phyloP scores from a whole-genome alignment of 2,888 invertebrate genomes.

The Elegia similella region DNA sequence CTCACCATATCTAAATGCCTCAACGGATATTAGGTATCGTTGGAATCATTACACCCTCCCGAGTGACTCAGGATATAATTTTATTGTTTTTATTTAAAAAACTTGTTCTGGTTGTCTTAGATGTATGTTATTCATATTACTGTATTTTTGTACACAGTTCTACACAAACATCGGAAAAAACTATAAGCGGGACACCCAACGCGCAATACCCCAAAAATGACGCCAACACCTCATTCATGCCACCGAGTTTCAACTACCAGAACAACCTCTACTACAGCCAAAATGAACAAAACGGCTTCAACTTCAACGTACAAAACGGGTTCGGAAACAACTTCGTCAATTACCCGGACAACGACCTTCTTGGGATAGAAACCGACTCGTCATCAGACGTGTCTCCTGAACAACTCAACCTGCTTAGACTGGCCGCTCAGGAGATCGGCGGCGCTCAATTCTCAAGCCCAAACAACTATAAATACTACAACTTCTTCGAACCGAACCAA shows the following conservation, averaged over 20 bases:
- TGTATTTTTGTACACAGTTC: slow-evolving; percentile 47
- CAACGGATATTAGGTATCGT: too few relatives aligned
- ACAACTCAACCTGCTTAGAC: slow-evolving; percentile 68
- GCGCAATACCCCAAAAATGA: slow-evolving; percentile 59
- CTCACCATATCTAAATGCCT: too few relatives aligned
- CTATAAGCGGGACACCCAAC: slow-evolving; percentile 48
- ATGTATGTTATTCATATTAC: too few relatives aligned
- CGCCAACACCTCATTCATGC: slow-evolving; percentile 46
- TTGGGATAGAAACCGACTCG: slow-evolving; percentile 58
- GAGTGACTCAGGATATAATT: too few relatives aligned
- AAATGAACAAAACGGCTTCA: slow-evolving; percentile 60
- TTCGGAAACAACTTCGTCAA: slow-evolving; percentile 61
- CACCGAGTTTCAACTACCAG: slow-evolving; percentile 56
- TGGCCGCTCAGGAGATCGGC: slow-evolving; percentile 77
- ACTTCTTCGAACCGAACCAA: slow-evolving; percentile 73
- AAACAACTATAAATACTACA: slow-evolving; percentile 66
- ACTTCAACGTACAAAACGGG: slow-evolving; percentile 59
- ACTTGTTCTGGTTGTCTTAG: too few relatives aligned
- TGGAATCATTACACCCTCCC: too few relatives aligned
- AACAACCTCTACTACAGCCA: slow-evolving; percentile 56
- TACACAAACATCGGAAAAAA: slow-evolving; percentile 64
- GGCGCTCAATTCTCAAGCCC: slow-evolving; percentile 70
- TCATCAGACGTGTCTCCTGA: slow-evolving; percentile 64
- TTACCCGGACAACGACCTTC: slow-evolving; percentile 60
- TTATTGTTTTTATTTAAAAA: too few relatives aligned